Percentiles rank a stretch among this genome's conserved stretches.
phyloP scores from a whole-genome alignment of 2,113 vertebrate genomes.

The Rafetus swinhoei region DNA sequence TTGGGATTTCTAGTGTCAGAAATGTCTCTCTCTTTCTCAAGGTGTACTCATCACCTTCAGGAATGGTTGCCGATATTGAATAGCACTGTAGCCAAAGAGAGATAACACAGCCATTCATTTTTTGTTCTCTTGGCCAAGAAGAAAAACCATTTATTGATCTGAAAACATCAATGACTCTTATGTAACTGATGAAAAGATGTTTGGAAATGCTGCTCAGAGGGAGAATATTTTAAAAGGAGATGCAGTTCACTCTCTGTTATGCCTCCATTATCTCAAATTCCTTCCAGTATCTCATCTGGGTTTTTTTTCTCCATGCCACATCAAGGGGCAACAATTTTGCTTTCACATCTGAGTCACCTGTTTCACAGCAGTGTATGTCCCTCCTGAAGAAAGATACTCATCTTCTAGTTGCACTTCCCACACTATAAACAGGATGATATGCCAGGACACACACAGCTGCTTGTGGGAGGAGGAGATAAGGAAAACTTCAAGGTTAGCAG shows the following conservation, averaged over 20 bases:
- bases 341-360: constrained; percentile 20
- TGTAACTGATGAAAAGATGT: constrained; percentile 70
- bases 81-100: constrained; percentile 18
- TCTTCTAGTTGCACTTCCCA: constrained; percentile 54
- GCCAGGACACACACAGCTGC: constrained; percentile 47
- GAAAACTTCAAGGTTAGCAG: constrained; percentile 63
- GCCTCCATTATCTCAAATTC: constrained; percentile 46
- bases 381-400: not conserved
- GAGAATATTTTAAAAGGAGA: constrained; percentile 69
- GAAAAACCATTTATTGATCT: constrained; percentile 66
- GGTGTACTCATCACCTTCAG: constrained; percentile 15
- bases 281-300: not conserved
- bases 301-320: constrained; percentile 5
- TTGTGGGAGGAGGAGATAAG: constrained; percentile 52
- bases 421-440: not conserved
- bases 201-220: constrained; percentile 70
- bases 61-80: constrained; percentile 15
- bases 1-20: rapidly evolving
- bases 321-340: constrained; percentile 10
- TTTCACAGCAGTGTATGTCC: constrained; percentile 30
- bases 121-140: constrained; percentile 54
- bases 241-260: constrained; percentile 53
- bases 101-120: constrained; percentile 63
- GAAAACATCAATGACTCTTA: constrained; percentile 55
- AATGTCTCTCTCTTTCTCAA: rapidly evolving